Evolutionary conservation across 2,888 invertebrate species (phyloP).

Genomic region (Conchocele bisecta): DNA sequence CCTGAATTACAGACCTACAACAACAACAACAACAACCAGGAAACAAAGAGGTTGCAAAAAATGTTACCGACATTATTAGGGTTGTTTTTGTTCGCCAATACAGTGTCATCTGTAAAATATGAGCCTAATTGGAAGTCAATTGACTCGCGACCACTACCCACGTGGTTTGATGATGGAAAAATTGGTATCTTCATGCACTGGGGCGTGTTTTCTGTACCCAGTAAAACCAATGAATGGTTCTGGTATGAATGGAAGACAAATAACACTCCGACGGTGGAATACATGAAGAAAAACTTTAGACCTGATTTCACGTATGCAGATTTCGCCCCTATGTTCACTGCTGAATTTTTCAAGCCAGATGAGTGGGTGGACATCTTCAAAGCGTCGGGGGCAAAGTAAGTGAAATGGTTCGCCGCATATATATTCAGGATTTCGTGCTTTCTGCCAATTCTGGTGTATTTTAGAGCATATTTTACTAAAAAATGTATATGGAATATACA

Average conservation of each 20-base stretch:
- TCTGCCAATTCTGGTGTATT: no score
- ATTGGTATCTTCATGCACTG: slow-evolving; percentile 85
- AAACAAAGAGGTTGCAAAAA: no score
- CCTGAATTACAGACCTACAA: no score
- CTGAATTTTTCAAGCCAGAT: slow-evolving; percentile 92
- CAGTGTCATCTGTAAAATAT: not conserved
- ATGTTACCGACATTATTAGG: no score
- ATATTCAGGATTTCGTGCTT: no score
- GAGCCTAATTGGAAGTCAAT: not conserved
- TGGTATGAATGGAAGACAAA: slow-evolving; percentile 93
- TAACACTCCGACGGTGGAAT: slow-evolving; percentile 84
- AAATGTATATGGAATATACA: no score
- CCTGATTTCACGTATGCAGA: slow-evolving; percentile 95
- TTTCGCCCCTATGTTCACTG: slow-evolving; percentile 91
- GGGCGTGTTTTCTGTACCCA: slow-evolving; percentile 81
- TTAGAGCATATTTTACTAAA: no score
- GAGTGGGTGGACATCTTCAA: slow-evolving; percentile 92
- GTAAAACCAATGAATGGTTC: slow-evolving; percentile 90
- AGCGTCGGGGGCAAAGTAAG: slow-evolving; percentile 92
- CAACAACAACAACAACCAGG: no score
- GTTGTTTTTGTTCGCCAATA: no score
- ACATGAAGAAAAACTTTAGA: slow-evolving; percentile 92
- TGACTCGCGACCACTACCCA: slow-evolving; percentile 9
- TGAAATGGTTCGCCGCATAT: no score
- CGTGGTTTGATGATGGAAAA: slow-evolving; percentile 70